Conservation (phyloP, 1,140 invertebrate genomes). For the Musca domestica region DNA sequence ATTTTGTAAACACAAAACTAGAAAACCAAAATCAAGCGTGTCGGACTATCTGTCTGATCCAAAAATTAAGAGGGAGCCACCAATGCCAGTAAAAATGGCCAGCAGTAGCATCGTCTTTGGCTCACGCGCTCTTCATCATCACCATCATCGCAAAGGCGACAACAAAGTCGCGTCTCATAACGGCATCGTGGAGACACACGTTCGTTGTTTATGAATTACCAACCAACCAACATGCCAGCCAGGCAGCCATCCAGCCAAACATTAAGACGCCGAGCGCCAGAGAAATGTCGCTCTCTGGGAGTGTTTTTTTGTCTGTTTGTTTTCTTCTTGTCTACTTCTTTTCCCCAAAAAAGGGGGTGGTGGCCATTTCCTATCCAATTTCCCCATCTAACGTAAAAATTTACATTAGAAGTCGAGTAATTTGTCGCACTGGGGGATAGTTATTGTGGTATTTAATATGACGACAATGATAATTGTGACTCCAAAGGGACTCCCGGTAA, state of each 20-base stretch:
- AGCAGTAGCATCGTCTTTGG: not conserved
- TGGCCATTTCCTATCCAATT: too few species aligned
- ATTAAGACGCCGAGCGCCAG: too few species aligned
- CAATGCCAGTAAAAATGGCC: too few species aligned
- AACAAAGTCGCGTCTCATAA: conserved; percentile 12
- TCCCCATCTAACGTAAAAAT: not conserved
- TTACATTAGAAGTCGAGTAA: conserved; percentile 6
- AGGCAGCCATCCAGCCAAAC: not conserved
- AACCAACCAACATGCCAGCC: not conserved
- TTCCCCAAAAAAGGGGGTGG: not conserved
- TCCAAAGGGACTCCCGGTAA: not conserved
- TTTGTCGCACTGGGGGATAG: conserved; percentile 16
- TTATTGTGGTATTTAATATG: conserved; percentile 16
- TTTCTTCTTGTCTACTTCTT: too few species aligned
- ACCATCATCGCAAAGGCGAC: conserved; percentile 5
- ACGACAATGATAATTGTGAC: conserved; percentile 3
- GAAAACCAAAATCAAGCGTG: too few species aligned
- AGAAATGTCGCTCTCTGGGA: too few species aligned
- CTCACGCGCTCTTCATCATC: not conserved
- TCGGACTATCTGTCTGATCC: conserved; percentile 11
- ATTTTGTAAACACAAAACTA: too few species aligned
- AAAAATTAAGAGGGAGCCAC: too few species aligned
- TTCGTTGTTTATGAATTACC: conserved; percentile 10
- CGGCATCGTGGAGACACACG: conserved; percentile 17
- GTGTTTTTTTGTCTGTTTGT: too few species aligned